Conservation (phyloP, 2,888 invertebrate species). For the Caenorhabditis macrosperma region DNA sequence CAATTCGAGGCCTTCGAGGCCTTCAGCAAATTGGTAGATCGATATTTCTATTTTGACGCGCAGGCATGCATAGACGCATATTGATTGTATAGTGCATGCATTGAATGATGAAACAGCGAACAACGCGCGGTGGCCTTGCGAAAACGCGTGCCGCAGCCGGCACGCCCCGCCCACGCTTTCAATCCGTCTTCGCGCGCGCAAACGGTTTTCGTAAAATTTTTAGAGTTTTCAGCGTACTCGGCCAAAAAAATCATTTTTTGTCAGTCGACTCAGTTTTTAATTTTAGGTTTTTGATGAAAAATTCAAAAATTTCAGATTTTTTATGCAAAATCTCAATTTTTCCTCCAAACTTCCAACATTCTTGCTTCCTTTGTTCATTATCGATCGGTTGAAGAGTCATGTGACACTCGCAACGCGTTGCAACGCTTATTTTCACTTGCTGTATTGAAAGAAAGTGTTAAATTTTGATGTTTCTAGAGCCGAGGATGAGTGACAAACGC, state of each 20-base stretch:
- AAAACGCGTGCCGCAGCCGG: slow-evolving; percentile 7
- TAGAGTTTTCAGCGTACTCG: not conserved
- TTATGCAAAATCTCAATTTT: not conserved
- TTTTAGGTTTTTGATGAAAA: not conserved
- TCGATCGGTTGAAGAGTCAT: no score
- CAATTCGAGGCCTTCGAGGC: no score
- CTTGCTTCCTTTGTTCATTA: not conserved
- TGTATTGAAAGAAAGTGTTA: no score
- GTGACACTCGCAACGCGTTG: no score
- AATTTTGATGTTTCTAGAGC: not conserved
- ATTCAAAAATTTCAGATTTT: not conserved
- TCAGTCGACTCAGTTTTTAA: not conserved
- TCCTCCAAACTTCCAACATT: not conserved
- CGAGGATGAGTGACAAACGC: slow-evolving; percentile 24
- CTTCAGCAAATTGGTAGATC: no score
- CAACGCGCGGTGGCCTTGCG: not conserved
- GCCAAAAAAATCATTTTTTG: not conserved
- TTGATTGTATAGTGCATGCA: no score
- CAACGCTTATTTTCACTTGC: no score
- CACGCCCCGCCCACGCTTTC: slow-evolving; percentile 16
- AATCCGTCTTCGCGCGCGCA: slow-evolving; percentile 17
- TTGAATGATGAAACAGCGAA: not conserved
- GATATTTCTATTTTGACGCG: no score
- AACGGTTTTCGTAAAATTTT: not conserved
- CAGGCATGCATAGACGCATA: no score